Conservation (phyloP, 2,797 vertebrate species). For the Hyperoplus immaculatus region DNA sequence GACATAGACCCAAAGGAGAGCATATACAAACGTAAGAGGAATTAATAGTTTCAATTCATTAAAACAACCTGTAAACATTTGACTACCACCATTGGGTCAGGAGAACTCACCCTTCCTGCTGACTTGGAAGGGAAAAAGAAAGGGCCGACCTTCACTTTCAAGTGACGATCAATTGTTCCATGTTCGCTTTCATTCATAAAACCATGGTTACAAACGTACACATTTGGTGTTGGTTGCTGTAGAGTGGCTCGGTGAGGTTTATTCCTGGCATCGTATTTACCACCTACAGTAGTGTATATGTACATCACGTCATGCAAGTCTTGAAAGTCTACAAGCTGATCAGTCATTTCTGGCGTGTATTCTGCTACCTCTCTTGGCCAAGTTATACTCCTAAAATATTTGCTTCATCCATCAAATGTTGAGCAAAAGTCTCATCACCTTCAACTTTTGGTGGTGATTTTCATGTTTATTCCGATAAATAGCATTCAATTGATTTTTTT, state of each 20-base stretch:
- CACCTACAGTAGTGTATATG: too few relatives aligned
- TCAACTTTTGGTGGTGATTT: constrained; percentile 17
- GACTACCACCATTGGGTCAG: neutral
- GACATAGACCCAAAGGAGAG: neutral
- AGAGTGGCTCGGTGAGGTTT: neutral
- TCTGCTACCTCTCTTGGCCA: neutral
- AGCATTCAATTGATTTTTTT: constrained; percentile 45
- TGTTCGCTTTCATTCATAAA: neutral
- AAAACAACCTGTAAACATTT: neutral
- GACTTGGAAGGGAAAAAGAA: neutral
- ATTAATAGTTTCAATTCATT: neutral
- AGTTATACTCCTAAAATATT: constrained; percentile 17
- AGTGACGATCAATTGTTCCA: neutral
- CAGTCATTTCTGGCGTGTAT: neutral
- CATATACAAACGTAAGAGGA: too few relatives aligned
- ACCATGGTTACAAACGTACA: neutral
- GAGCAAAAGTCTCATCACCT: constrained; percentile 37
- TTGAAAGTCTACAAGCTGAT: neutral
- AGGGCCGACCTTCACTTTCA: neutral
- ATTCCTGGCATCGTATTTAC: neutral
- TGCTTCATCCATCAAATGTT: constrained; percentile 43
- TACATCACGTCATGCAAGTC: neutral
- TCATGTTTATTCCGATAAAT: constrained; percentile 39
- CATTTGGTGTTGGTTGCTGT: neutral
- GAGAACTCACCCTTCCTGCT: neutral